Conservation (phyloP, 2,113 vertebrate genomes). For the Istiophorus platypterus region DNA sequence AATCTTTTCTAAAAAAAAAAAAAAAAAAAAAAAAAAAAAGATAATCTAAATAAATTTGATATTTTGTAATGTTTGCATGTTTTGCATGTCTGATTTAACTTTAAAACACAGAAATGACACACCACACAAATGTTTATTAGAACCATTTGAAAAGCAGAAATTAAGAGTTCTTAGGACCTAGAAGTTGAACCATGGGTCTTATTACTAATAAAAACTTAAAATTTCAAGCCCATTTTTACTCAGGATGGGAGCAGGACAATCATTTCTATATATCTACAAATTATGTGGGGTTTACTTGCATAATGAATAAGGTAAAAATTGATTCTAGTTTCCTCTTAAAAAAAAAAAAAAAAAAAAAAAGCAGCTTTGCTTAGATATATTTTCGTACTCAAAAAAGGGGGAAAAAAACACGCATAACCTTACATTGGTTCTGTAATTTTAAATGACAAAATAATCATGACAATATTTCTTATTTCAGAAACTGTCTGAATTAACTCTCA, state of each 20-base stretch:
- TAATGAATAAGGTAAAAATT: background rate
- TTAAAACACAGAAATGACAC: background rate
- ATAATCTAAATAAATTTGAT: slow-evolving; percentile 96
- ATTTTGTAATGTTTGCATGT: slow-evolving; percentile 89
- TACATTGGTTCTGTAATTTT: background rate
- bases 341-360: background rate
- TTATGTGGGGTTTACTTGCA: background rate
- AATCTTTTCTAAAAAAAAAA: slow-evolving; percentile 86
- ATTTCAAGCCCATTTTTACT: background rate
- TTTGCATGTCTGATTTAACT: slow-evolving; percentile 45
- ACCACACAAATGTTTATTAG: slow-evolving; percentile 37
- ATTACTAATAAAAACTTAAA: background rate
- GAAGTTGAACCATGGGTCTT: background rate
- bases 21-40: no score
- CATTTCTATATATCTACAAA: background rate
- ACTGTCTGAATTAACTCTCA: background rate
- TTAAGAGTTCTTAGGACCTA: background rate
- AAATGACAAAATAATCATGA: background rate
- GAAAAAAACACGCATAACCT: background rate
- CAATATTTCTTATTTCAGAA: background rate
- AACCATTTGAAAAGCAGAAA: background rate
- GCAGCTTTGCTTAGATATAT: background rate
- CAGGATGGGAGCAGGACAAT: background rate
- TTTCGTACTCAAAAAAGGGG: background rate
- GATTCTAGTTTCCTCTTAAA: background rate